These are phyloP conservation scores for Brachyhypopomus occidentalis DNA, from an alignment of 2,113 vertebrate genomes.

Conservation along the genomic window DNA sequence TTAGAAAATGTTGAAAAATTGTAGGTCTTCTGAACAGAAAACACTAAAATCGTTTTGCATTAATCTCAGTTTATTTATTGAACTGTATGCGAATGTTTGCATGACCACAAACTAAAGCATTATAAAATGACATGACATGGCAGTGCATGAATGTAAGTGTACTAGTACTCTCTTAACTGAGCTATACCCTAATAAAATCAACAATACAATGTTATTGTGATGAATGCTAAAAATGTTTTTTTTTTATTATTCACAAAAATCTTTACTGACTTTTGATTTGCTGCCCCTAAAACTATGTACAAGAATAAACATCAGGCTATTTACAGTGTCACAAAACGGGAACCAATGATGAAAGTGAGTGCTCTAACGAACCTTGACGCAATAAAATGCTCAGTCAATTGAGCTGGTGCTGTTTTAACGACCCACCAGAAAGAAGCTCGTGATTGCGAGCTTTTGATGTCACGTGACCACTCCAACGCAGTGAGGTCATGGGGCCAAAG, in stretches of 20 bases:
- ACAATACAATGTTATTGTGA: slow-evolving; percentile 1
- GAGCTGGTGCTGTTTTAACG: background rate
- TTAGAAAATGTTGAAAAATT: background rate
- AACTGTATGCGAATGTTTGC: background rate
- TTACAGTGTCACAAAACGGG: slow-evolving; percentile 89
- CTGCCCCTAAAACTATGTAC: slow-evolving; percentile 77
- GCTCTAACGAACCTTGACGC: slow-evolving; percentile 52
- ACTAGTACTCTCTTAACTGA: slow-evolving; percentile 9
- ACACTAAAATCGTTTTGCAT: background rate
- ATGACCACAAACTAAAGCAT: slow-evolving; percentile 5
- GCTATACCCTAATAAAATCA: background rate
- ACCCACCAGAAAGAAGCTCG: background rate
- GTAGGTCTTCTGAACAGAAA: background rate
- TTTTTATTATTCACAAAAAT: background rate
- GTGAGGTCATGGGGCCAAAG: slow-evolving; percentile 7
- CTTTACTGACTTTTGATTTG: slow-evolving; percentile 23
- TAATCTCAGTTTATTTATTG: slow-evolving; percentile 10
- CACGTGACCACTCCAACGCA: slow-evolving; percentile 12
- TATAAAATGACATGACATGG: slow-evolving; percentile 28
- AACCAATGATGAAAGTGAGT: slow-evolving; percentile 75
- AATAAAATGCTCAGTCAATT: slow-evolving; percentile 29
- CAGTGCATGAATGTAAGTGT: slow-evolving; percentile 35
- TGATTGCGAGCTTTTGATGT: background rate
- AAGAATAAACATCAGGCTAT: slow-evolving; percentile 90
- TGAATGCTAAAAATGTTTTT: slow-evolving; percentile 7